Evolutionary conservation across 1,140 invertebrate genomes (phyloP), one percentile per base, ranked within the genome.

Genomic region (Triops longicaudatus): DNA sequence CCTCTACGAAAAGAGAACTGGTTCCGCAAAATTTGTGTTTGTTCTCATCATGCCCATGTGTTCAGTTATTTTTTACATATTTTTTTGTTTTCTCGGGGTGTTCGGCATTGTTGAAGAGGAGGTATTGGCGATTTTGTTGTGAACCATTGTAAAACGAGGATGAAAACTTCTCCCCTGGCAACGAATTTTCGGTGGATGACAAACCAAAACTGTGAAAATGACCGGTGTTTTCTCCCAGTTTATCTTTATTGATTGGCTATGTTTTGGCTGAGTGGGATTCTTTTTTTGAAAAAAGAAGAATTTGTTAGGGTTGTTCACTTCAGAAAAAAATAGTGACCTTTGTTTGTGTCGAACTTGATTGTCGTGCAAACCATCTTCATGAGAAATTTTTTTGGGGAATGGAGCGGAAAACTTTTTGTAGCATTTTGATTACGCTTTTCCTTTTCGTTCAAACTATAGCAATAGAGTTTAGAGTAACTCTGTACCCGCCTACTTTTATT

Each of bases 381-480:
- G 31, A 7, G 14, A 22, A 63, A 17, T 44, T 63, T 63, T 63
- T 17, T 63, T 17, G 50, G 50, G 50, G 22, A n/a, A 63, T 63
- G 50, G n/a, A 63, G 50, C 50, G 50, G 17, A 63, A 63, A 63
- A 17, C 50, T 63, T 63, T 63, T 63, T 63, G 50, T 63, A 63
- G 50, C 50, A 63, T 63, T 63, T 63, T 63, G 50, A 63, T 63
- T 63, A 63, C 50, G 50, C 50, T 63, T 63, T 63, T 63, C 50
- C 50, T 63, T 63, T 63, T 22, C 50, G 50, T 63, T 63, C 50
- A 63, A 22, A n/a, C 50, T 22, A 63, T 63, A 63, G 50, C 50
- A 63, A 63, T 63, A 63, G 50, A 63, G 50, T 63, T 63, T 63
- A 63, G 50, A 63, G 50, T 63, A 63, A 63, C 50, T 63, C 50